A percentile compares a stretch with the other conserved stretches of the same genome.
Conservation (phyloP, 2,113 vertebrate genomes). For the Deroptyus accipitrinus region DNA sequence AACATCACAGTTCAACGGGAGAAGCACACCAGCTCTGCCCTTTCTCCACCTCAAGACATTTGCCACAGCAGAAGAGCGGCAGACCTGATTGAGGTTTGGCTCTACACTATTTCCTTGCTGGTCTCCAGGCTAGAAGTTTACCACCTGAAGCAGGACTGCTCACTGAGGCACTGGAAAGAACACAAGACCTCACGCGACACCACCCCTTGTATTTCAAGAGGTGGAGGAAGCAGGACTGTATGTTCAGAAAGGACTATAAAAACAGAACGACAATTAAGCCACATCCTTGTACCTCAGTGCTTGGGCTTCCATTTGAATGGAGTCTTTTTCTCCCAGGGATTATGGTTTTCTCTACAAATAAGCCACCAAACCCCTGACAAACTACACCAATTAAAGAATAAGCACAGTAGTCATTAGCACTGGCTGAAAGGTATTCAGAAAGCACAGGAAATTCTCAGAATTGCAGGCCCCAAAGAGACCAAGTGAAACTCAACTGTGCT, state of each 20-base stretch:
- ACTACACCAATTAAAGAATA: not conserved
- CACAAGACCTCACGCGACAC: not conserved
- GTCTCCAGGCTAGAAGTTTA: not conserved
- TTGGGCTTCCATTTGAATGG: not conserved
- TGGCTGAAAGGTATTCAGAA: not conserved
- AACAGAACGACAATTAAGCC: not conserved
- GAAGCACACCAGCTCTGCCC: not conserved
- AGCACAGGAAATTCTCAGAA: slow-evolving; percentile 3
- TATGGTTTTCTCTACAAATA: not conserved
- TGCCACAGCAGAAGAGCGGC: not conserved
- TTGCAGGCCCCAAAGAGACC: not conserved
- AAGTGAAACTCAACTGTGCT: not conserved
- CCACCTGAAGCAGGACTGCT: not conserved
- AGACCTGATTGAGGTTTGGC: not conserved
- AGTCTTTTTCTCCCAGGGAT: not conserved
- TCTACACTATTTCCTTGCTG: not conserved
- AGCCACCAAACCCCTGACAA: not conserved
- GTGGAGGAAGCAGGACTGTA: not conserved
- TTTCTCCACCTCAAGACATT: not conserved
- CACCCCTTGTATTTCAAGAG: not conserved
- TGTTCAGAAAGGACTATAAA: not conserved
- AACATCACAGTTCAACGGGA: not conserved
- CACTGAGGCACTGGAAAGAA: not conserved
- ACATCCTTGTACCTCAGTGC: not conserved
- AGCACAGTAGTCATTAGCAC: not conserved